Evolutionary conservation across 2,113 vertebrate species (phyloP).

Genomic region (Odocoileus virginianus): DNA sequence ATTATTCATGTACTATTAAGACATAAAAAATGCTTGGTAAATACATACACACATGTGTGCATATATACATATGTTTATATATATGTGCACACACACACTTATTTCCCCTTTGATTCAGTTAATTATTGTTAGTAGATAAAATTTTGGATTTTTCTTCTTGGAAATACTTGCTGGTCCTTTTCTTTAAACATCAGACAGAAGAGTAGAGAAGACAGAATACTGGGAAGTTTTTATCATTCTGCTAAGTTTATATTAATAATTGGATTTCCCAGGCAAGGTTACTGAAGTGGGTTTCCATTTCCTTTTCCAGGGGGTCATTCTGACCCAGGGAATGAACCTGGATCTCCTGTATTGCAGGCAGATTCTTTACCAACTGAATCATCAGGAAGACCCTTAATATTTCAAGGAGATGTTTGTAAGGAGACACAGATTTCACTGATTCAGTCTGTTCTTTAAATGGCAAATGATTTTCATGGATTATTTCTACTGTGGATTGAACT

Average conservation of each 20-base stretch:
- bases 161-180: neutral
- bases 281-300: neutral
- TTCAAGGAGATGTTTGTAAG: neutral
- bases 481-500: neutral
- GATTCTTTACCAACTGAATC: neutral
- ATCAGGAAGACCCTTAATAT: neutral
- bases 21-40: neutral
- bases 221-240: neutral
- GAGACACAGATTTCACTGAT: neutral
- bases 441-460: neutral
- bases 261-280: neutral
- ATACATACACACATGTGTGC: neutral
- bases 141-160: neutral
- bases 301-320: neutral
- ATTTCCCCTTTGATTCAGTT: neutral
- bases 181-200: neutral
- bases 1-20: neutral
- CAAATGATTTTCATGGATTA: neutral
- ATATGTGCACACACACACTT: neutral
- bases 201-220: neutral
- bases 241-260: neutral
- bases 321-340: neutral
- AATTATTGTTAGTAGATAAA: neutral
- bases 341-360: neutral
- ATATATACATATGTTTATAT: neutral